phyloP scores from a whole-genome alignment of 2,113 vertebrate genomes.

The Tupaia chinensis region DNA sequence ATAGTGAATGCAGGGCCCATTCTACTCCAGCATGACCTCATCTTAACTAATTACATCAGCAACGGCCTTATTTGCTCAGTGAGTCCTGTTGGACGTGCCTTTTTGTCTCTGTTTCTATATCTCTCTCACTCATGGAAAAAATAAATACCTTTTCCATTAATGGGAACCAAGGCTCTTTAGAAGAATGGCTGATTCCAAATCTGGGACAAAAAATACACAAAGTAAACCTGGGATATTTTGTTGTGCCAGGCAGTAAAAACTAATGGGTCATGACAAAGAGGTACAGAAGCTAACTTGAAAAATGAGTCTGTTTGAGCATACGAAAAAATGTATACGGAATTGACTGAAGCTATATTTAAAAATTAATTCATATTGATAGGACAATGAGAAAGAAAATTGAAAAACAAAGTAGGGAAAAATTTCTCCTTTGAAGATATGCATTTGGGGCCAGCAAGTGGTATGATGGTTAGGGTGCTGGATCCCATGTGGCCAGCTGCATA shows the following conservation, averaged over 20 bases:
- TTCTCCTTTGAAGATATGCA: not conserved
- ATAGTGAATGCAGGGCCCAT: not conserved
- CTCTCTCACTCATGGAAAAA: not conserved
- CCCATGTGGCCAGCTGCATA: no score
- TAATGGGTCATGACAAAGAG: not conserved
- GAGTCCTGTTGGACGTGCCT: no score
- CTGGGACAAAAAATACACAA: not conserved
- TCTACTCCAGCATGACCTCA: not conserved
- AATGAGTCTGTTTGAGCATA: not conserved
- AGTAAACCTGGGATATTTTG: not conserved
- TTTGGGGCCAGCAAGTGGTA: not conserved
- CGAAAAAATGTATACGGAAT: not conserved
- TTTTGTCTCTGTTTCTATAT: not conserved
- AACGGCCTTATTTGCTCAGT: not conserved
- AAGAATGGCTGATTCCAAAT: not conserved
- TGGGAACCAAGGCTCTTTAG: not conserved
- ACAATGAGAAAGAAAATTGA: not conserved
- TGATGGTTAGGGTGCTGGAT: no score
- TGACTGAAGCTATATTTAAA: not conserved
- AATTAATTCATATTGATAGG: not conserved
- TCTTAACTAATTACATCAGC: not conserved
- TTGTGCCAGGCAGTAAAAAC: not conserved
- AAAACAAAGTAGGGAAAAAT: not conserved
- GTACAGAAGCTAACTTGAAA: not conserved
- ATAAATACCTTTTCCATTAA: not conserved